Evolutionary conservation across 37 sponge, comb jelly and placozoan species (phyloP).

Genomic region (Agelas oroides): DNA sequence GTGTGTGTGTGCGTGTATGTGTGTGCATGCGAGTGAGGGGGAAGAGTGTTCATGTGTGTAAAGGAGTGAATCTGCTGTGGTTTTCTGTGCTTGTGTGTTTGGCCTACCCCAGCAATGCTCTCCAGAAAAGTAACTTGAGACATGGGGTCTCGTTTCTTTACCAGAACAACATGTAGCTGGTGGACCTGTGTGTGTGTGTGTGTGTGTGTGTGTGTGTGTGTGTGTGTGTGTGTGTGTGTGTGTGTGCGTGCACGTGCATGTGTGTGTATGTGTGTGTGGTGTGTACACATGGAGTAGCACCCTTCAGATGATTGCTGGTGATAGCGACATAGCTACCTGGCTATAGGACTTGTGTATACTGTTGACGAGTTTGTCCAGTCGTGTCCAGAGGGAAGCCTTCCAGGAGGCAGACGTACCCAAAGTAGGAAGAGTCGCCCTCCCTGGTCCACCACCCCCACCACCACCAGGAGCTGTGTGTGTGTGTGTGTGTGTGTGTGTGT

Average conservation of each 20-base stretch:
- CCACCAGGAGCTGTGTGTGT: conserved; percentile 7
- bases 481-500: conserved; percentile 9
- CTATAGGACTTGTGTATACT: conserved; percentile 66
- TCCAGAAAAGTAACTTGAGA: conserved; percentile 81
- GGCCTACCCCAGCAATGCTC: conserved; percentile 58
- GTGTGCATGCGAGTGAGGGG: neutral
- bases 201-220: neutral
- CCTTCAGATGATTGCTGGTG: too few species aligned
- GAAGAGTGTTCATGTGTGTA: too few species aligned
- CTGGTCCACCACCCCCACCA: conserved; percentile 45
- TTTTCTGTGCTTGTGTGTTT: too few species aligned
- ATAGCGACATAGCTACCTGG: too few species aligned
- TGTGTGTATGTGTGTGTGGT: too few species aligned
- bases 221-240: too few species aligned
- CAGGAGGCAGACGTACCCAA: conserved; percentile 77
- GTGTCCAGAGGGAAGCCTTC: conserved; percentile 94
- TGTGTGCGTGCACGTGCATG: too few species aligned
- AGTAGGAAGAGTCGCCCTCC: conserved; percentile 53
- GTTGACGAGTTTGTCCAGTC: conserved; percentile 84
- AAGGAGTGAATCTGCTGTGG: too few species aligned
- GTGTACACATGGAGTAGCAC: too few species aligned
- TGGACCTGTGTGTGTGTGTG: conserved; percentile 44
- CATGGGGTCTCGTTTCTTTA: conserved; percentile 87
- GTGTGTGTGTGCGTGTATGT: neutral
- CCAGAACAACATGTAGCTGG: conserved; percentile 79